These are phyloP conservation scores for Sterna hirundo DNA, from an alignment of 2,113 vertebrate genomes.

Conservation along the genomic window DNA sequence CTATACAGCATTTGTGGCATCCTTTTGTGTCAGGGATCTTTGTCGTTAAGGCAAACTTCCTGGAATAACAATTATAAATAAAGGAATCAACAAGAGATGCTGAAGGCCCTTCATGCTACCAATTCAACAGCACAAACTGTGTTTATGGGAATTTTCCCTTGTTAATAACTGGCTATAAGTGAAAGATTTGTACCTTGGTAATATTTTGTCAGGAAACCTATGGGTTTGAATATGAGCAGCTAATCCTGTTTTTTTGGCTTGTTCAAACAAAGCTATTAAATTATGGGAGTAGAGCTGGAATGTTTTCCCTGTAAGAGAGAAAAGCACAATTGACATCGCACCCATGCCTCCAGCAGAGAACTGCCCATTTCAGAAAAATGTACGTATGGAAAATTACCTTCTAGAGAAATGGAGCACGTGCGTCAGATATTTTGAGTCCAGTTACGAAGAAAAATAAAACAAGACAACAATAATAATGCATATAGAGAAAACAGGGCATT, in stretches of 20 bases:
- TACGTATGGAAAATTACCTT: slow-evolving; percentile 85
- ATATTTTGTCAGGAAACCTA: slow-evolving; percentile 93
- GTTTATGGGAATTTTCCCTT: neutral
- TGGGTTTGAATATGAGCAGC: slow-evolving; percentile 97
- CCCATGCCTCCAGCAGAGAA: neutral
- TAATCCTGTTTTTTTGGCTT: slow-evolving; percentile 94
- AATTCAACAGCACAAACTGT: neutral
- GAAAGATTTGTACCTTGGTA: slow-evolving; percentile 85
- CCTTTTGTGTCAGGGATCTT: slow-evolving; percentile 99
- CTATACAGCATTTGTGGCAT: slow-evolving; percentile 98
- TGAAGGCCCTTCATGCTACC: neutral
- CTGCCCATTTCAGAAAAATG: neutral
- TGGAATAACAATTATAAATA: slow-evolving; percentile 67
- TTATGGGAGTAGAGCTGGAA: slow-evolving; percentile 99
- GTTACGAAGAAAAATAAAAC: slow-evolving; percentile 35
- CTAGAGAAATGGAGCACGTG: slow-evolving; percentile 76
- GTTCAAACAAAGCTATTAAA: slow-evolving; percentile 96
- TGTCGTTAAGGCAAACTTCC: slow-evolving; percentile 95
- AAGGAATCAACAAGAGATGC: neutral
- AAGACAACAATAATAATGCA: neutral
- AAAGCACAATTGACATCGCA: neutral
- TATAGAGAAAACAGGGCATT: neutral
- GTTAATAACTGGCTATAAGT: neutral
- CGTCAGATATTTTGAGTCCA: slow-evolving; percentile 73
- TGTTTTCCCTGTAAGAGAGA: slow-evolving; percentile 86